Percentiles rank a stretch among this genome's conserved stretches.
These are phyloP conservation scores for Vulpes lagopus DNA, from an alignment of 2,113 vertebrate species.

Conservation along the genomic window DNA sequence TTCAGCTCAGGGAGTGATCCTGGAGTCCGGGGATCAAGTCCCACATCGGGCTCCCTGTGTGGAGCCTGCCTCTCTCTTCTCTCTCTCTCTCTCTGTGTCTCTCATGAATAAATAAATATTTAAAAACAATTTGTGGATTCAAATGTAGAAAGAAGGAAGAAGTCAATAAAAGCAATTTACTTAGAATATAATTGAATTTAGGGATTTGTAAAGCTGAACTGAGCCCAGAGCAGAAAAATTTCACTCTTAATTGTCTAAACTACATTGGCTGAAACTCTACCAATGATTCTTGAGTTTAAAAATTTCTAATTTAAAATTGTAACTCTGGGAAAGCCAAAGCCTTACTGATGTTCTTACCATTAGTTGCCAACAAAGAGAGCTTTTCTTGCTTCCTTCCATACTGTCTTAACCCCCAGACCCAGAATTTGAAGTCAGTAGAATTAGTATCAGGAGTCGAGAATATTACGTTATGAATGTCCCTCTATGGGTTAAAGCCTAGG, in stretches of 20 bases:
- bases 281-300: constrained; percentile 21
- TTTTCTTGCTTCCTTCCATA: neutral
- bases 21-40: too few relatives aligned
- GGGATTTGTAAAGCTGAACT: constrained; percentile 27
- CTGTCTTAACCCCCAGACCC: neutral
- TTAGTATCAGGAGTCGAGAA: neutral
- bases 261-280: constrained; percentile 3
- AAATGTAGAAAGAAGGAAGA: neutral
- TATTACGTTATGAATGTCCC: neutral
- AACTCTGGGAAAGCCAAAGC: neutral
- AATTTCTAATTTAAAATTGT: neutral
- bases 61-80: too few relatives aligned
- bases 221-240: neutral
- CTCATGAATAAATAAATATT: too few relatives aligned
- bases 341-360: neutral
- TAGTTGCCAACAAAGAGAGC: neutral
- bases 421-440: neutral
- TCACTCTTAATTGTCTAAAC: constrained; percentile 3
- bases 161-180: neutral
- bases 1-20: too few relatives aligned
- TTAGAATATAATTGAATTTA: neutral
- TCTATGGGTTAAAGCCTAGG: neutral
- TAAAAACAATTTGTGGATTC: neutral
- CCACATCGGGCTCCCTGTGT: too few relatives aligned
- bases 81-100: too few relatives aligned